Evolutionary conservation across 1,140 invertebrate genomes (phyloP), one percentile per base, ranked within the genome.

Genomic region (Papilio glaucus): DNA sequence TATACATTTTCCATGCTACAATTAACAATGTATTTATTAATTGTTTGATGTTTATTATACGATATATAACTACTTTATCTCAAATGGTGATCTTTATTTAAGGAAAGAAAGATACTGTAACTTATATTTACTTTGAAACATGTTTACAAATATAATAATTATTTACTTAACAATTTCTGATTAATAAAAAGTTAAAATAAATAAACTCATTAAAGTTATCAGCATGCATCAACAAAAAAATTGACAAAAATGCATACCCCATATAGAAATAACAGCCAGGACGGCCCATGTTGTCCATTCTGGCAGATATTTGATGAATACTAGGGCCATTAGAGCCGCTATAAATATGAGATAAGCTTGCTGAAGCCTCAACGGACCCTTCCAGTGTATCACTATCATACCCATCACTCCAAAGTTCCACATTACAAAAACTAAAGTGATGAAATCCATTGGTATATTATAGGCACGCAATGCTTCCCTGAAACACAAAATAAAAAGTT

Each of bases 251-350:
- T 72, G 90, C 88, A 94, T 94, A 98, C 98, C 99, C 99, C 99
- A 99, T 80, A 99, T 95, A 69, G 98, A 99, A 84, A 99, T 99
- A 37, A 98, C 98, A 70, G 95, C 98, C 1, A 99, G 94, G 4
- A 99, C 98, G 42, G 97, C 96, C 99, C 99, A 99, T 0, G 98
- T 97, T 0, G 99, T 99, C 98, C 98, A 99, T 90, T 99, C 98
- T 0, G 99, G 99, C 69, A 99, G 93, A 93, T 99, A 99, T 94
- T 99, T 99, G 71, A 99, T 99, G 86, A 99, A 99, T n/a, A 99
- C 97, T 9, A 99, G 94, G 3, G 99, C 99, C 98, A 99, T 99
- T 0, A 99, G 93, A 0, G 99, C 98, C 15, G 98, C 98, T 71
- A 99, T 97, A 82, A 99, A 97, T 81, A 99, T 99, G 0, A 99